phyloP scores from a whole-genome alignment of 2,797 vertebrate species.

The Sebastolobus alascanus region DNA sequence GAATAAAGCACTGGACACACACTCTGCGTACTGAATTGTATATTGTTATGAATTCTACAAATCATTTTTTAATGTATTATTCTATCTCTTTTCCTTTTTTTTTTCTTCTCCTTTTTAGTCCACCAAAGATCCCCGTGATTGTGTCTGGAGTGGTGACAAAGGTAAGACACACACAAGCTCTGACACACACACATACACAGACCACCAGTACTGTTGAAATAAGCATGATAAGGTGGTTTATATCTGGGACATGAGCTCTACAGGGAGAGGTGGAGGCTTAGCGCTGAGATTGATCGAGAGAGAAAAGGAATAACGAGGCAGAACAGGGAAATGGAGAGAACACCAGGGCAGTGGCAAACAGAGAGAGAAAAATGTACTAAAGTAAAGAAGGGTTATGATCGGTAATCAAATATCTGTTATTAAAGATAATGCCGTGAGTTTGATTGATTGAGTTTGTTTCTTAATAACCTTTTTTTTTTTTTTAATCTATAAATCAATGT shows the following conservation, averaged over 20 bases:
- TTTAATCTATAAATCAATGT: background rate
- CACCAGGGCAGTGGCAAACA: background rate
- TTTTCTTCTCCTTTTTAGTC: slow-evolving; percentile 75
- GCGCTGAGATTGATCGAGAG: slow-evolving; percentile 18
- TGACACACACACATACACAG: slow-evolving; percentile 2
- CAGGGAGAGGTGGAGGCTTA: slow-evolving; percentile 33
- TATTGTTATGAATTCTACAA: slow-evolving; percentile 6
- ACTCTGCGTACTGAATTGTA: background rate
- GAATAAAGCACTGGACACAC: background rate
- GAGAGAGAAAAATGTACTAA: background rate
- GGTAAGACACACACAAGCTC: slow-evolving; percentile 82
- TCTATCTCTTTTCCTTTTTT: background rate
- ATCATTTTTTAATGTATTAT: background rate
- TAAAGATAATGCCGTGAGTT: background rate
- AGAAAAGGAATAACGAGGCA: slow-evolving; percentile 7
- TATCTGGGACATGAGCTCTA: slow-evolving; percentile 56
- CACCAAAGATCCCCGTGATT: slow-evolving; percentile 88
- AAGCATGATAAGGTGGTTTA: slow-evolving; percentile 34
- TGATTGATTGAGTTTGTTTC: background rate
- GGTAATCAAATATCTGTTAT: background rate
- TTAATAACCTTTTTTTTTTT: background rate
- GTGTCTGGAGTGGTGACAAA: slow-evolving; percentile 94
- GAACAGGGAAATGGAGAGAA: background rate
- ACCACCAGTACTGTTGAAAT: slow-evolving; percentile 34
- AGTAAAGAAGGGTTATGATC: background rate